Evolutionary conservation across 2,888 invertebrate species (phyloP).

Genomic region (Tetanocera ferruginea): DNA sequence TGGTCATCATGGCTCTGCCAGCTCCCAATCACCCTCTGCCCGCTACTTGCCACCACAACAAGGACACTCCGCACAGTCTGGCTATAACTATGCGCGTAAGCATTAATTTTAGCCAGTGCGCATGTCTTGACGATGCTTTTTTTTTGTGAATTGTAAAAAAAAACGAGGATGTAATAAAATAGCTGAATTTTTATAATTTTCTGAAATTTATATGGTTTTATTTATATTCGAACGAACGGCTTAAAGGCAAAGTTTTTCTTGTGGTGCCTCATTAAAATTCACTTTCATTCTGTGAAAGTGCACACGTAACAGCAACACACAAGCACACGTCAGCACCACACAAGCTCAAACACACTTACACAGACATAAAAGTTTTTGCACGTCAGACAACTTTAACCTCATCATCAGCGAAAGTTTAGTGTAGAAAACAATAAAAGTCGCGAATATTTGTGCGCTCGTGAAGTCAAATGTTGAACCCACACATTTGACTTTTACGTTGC

Average conservation of each 20-base stretch:
- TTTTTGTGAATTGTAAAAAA: background rate
- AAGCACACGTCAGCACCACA: background rate
- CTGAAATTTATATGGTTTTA: no score
- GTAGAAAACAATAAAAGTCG: no score
- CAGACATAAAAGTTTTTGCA: no score
- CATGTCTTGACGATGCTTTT: background rate
- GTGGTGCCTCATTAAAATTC: conserved; percentile 4
- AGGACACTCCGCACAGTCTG: conserved; percentile 6
- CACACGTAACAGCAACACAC: background rate
- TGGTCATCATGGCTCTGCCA: conserved; percentile 44
- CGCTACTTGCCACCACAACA: conserved; percentile 62
- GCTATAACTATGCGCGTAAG: conserved; percentile 53
- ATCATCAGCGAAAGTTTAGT: background rate
- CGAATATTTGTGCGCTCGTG: no score
- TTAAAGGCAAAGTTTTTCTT: background rate
- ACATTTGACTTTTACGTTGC: no score
- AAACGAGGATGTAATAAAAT: conserved; percentile 20
- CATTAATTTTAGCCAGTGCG: conserved; percentile 20
- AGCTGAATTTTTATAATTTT: no score
- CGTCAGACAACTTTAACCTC: conserved; percentile 45
- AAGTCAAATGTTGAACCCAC: no score
- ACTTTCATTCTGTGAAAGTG: background rate
- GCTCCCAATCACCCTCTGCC: conserved; percentile 53
- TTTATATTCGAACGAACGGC: background rate
- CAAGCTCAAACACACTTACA: background rate